Evolutionary conservation across 2,797 vertebrate genomes (phyloP), one percentile per base, ranked within the genome.

Genomic region (Fundulus diaphanus): DNA sequence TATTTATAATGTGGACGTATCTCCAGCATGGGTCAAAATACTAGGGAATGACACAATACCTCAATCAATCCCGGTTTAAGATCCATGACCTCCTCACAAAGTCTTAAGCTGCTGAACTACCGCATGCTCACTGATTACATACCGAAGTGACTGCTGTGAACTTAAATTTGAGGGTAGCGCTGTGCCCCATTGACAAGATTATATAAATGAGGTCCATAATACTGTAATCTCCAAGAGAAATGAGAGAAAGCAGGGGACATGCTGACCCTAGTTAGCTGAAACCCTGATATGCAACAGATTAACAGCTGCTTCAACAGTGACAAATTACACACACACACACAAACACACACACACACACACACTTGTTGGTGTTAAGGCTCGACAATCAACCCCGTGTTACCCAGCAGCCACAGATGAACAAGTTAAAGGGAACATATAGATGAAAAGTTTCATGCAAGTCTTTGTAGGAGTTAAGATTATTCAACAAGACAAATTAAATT

Each of bases 131-230:
- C 77, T 84, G 90, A 94, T 93, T 90, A 86, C 85, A 90, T 44
- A 69, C 77, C 70, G 49, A 87, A 78, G 87, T 79, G 77, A 77
- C 85, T 77, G 68, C 85, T 77, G 68, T 86, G 76, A 87, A 87
- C 87, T 88, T 89, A 76, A 89, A 83, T 88, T 89, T 83, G 72
- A 78, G 79, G 84, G 79, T 42, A 68, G 80, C 68, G 77, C 82
- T 83, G 82, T 87, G 88, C 92, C 83, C 88, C 77, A 88, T 90
- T 94, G 92, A 94, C 85, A 83, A 87, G 93, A 93, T 94, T 94
- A 93, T 86, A 83, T 79, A 87, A 90, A 87, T 67, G 73, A 90
- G 70, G 79, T 82, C 68, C 84, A 89, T 88, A 92, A 89, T 87
- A 91, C 88, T 87, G 89, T 93, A 93, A 94, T 93, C 91, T 91